Percentiles rank a stretch among this genome's conserved stretches.
Evolutionary conservation across 1,140 invertebrate genomes (phyloP).

Genomic region (Drosophila persimilis): DNA sequence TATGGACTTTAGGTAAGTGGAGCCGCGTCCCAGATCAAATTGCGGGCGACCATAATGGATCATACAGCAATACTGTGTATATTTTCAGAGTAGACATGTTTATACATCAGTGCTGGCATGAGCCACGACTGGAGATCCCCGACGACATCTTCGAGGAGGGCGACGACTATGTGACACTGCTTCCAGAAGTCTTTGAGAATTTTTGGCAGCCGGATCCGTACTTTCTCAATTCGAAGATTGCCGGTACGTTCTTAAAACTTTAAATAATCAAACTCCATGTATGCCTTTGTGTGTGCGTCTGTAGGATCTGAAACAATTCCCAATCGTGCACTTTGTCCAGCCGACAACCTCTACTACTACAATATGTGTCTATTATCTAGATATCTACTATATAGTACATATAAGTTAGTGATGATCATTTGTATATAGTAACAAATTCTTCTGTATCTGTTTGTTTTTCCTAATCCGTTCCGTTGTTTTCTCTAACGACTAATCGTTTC

Average conservation of each 20-base stretch:
- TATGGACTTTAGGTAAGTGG: slow-evolving; percentile 91
- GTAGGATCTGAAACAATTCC: too few relatives aligned
- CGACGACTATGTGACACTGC: slow-evolving; percentile 90
- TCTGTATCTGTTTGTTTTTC: slow-evolving; percentile 65
- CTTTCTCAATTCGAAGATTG: slow-evolving; percentile 92
- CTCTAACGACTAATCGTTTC: slow-evolving; percentile 43
- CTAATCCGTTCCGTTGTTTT: slow-evolving; percentile 36
- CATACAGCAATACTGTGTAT: slow-evolving; percentile 59
- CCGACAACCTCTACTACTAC: too few relatives aligned
- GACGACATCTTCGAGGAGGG: slow-evolving; percentile 90
- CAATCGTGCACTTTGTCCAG: too few relatives aligned
- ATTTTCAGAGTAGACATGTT: slow-evolving; percentile 91
- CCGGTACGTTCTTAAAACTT: slow-evolving; percentile 84
- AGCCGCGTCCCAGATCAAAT: background rate
- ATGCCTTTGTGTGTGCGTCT: slow-evolving; percentile 16
- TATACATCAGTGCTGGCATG: slow-evolving; percentile 91
- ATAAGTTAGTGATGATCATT: slow-evolving; percentile 52
- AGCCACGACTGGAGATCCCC: slow-evolving; percentile 88
- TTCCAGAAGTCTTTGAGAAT: slow-evolving; percentile 91
- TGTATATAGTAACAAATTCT: slow-evolving; percentile 70
- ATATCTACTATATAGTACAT: slow-evolving; percentile 31
- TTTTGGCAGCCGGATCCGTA: slow-evolving; percentile 94
- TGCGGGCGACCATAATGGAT: slow-evolving; percentile 48
- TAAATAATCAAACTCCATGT: slow-evolving; percentile 6
- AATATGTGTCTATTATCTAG: too few relatives aligned